phyloP scores from a whole-genome alignment of 2,888 invertebrate genomes.

The Agrilus biguttatus region DNA sequence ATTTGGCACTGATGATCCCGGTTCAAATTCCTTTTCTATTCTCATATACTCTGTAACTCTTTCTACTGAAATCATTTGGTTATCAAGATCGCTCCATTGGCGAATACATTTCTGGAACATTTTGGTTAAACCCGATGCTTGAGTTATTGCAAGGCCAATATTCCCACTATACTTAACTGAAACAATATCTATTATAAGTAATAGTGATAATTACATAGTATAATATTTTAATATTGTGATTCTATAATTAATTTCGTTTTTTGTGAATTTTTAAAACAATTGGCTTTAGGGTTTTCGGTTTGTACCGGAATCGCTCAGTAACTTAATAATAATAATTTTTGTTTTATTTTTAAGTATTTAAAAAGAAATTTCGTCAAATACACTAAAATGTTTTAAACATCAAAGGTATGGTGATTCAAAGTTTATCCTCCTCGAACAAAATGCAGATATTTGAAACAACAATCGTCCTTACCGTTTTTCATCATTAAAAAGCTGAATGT shows the following conservation, averaged over 20 bases:
- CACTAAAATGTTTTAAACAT: no score
- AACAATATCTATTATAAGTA: constrained; percentile 3
- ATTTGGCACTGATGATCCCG: constrained; percentile 36
- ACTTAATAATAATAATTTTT: no score
- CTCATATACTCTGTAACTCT: constrained; percentile 37
- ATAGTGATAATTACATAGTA: background rate
- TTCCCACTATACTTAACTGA: constrained; percentile 22
- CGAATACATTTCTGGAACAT: constrained; percentile 78
- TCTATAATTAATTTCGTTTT: no score
- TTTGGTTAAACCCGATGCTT: constrained; percentile 23
- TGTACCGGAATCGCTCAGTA: no score
- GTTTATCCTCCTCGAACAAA: no score
- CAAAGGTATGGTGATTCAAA: no score
- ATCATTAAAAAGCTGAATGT: constrained; percentile 44
- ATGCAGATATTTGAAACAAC: no score
- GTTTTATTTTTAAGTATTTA: no score
- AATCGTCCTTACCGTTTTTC: constrained; percentile 12
- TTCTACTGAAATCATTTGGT: constrained; percentile 83
- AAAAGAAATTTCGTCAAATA: no score
- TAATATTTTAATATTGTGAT: no score
- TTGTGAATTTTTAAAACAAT: no score
- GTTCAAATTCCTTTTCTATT: constrained; percentile 14
- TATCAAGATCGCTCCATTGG: constrained; percentile 32
- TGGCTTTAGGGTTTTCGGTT: no score
- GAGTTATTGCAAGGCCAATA: constrained; percentile 26